These are phyloP conservation scores for Myotis lucifugus DNA, from an alignment of 2,113 vertebrate species.

Conservation along the genomic window DNA sequence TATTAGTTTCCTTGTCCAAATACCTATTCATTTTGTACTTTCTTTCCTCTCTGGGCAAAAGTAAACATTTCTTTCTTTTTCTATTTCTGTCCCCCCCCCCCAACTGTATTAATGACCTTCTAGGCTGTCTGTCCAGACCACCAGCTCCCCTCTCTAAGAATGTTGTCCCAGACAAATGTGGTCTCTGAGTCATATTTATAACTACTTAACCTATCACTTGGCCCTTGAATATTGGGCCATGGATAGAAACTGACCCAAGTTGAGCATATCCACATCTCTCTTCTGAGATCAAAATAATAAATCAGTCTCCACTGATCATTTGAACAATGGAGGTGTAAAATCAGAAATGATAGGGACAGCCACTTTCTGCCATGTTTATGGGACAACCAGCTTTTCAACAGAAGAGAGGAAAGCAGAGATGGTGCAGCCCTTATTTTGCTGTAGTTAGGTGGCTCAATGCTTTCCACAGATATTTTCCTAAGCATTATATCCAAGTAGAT, in stretches of 20 bases:
- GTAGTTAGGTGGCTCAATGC: neutral
- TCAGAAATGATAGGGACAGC: neutral
- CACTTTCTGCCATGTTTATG: conserved; percentile 1
- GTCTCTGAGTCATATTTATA: conserved; percentile 6
- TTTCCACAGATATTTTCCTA: conserved; percentile 24
- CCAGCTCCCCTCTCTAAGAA: conserved; percentile 15
- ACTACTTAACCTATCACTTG: neutral
- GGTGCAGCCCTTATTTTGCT: neutral
- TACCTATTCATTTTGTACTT: conserved; percentile 36
- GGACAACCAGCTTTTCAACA: neutral
- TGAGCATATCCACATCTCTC: neutral
- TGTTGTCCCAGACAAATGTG: neutral
- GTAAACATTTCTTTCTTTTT: neutral
- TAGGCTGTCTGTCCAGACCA: neutral
- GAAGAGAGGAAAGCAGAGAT: neutral
- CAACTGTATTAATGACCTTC: conserved; percentile 21
- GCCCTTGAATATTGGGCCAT: neutral
- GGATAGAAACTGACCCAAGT: conserved; percentile 22
- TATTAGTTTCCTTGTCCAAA: conserved; percentile 32
- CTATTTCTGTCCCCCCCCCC: neutral
- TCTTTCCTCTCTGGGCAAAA: conserved; percentile 32
- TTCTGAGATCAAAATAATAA: conserved; percentile 36
- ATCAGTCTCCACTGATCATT: neutral
- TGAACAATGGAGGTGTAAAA: neutral
- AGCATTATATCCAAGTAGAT: conserved; percentile 32